phyloP scores from a whole-genome alignment of 1,140 invertebrate species.

The Diabrotica undecimpunctata region DNA sequence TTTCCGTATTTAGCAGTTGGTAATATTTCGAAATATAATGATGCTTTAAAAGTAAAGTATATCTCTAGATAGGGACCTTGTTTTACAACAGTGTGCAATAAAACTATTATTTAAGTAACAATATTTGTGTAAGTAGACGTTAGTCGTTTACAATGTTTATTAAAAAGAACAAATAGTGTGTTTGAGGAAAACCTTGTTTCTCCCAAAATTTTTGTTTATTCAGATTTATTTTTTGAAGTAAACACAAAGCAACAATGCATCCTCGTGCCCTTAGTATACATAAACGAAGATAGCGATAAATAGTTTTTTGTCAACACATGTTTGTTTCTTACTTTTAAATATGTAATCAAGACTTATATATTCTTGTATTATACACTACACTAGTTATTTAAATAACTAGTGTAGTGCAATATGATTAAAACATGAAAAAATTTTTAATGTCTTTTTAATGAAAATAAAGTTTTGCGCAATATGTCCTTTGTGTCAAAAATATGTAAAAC shows the following conservation, averaged over 20 bases:
- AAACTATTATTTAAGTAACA: slow-evolving; percentile 19
- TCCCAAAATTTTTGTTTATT: slow-evolving; percentile 20
- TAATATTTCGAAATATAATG: background rate
- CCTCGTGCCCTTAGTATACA: slow-evolving; percentile 22
- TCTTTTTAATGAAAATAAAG: too few relatives aligned
- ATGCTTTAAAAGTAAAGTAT: background rate
- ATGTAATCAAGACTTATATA: slow-evolving; percentile 27
- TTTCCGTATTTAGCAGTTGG: too few relatives aligned
- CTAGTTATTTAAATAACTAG: too few relatives aligned
- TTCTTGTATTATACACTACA: background rate
- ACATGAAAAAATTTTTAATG: too few relatives aligned
- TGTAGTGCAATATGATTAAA: too few relatives aligned
- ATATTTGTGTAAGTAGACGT: slow-evolving; percentile 19
- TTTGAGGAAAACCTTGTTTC: slow-evolving; percentile 19
- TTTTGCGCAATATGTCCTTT: too few relatives aligned
- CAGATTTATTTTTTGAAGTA: slow-evolving; percentile 20
- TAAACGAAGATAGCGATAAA: slow-evolving; percentile 18
- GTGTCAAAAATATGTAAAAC: too few relatives aligned
- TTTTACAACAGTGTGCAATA: slow-evolving; percentile 7
- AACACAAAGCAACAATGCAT: slow-evolving; percentile 24
- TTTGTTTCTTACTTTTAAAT: slow-evolving; percentile 28
- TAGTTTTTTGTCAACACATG: slow-evolving; percentile 14
- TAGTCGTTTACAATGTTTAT: slow-evolving; percentile 24
- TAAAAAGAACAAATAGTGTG: slow-evolving; percentile 22
- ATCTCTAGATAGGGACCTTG: background rate